Base-by-base conservation (phyloP, 2,797 vertebrate genomes). In the Clarias platycephalus region DNA sequence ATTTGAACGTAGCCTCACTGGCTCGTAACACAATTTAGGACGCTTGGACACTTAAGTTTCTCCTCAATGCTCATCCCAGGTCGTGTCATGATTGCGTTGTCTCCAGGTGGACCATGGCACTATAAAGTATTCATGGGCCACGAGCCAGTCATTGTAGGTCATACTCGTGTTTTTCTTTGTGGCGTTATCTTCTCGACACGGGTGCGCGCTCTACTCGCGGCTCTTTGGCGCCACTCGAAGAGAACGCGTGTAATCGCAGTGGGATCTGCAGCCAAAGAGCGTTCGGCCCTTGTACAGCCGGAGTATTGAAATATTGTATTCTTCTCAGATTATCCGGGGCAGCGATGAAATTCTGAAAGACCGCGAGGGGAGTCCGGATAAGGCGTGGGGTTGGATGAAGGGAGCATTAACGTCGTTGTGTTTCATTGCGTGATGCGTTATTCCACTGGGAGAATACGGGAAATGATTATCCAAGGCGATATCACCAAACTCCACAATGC, bases 211-310 rank as follows among this genome's bases (percentile, higher is more conserved):
- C 90, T 91, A 89, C 92, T 84, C 89, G 93, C 89, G 90, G 97
- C 97, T 96, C 97, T 95, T 95, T 96, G 96, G 97, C 96, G 96
- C 97, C 97, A 96, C 96, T 96, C 94, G 91, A 95, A 96, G 97
- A 96, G 94, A 91, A 93, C 90, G 88, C 22, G 87, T 66, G 93
- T 92, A 91, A 95, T 94, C 90, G 93, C 95, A 96, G 89, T 90
- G 26, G 83, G 24, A 88, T 93, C 92, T 93, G 91, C 15, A 20
- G 88, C 89, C 83, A 85, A 80, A 82, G 84, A 55, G 16, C 53
- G 20, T 12, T 9, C n/a, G 80, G 70, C 85, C 88, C 81, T 40
- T 74, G 86, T 83, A 66, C 83, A 77, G 28, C 67, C 84, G 83
- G 88, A 81, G 86, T 90, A 86, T 55, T 85, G 83, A 88, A 81